phyloP scores from a whole-genome alignment of 1,140 invertebrate species.

The Drosophila bocki region DNA sequence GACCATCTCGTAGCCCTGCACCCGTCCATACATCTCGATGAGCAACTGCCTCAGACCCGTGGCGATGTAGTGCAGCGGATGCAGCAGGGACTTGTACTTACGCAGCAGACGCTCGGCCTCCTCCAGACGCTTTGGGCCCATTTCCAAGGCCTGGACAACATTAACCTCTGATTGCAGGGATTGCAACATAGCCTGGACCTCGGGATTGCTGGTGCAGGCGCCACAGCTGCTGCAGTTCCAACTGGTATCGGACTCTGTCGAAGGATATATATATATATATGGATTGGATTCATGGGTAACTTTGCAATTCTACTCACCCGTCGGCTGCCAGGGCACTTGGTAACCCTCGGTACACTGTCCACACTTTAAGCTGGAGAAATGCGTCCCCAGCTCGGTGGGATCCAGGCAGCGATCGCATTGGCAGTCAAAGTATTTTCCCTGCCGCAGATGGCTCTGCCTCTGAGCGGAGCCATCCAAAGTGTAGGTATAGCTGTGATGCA shows the following conservation, averaged over 20 bases:
- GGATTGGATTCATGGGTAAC: not conserved
- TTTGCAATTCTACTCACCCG: slow-evolving; percentile 85
- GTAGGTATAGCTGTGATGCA: slow-evolving; percentile 91
- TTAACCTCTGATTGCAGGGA: slow-evolving; percentile 89
- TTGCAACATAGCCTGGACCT: slow-evolving; percentile 86
- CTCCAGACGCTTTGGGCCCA: slow-evolving; percentile 77
- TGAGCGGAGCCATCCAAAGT: slow-evolving; percentile 91
- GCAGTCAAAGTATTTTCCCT: slow-evolving; percentile 92
- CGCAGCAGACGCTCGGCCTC: slow-evolving; percentile 86
- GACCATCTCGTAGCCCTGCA: slow-evolving; percentile 89
- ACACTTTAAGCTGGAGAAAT: slow-evolving; percentile 91
- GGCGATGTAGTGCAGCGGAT: slow-evolving; percentile 90
- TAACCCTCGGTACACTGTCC: slow-evolving; percentile 90
- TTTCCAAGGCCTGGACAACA: slow-evolving; percentile 80
- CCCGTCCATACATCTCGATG: slow-evolving; percentile 91
- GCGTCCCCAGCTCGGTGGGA: slow-evolving; percentile 90
- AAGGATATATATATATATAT: not conserved
- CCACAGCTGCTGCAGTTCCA: slow-evolving; percentile 92
- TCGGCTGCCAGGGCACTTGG: slow-evolving; percentile 88
- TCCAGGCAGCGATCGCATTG: slow-evolving; percentile 90
- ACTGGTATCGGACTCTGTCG: slow-evolving; percentile 86
- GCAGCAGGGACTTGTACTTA: slow-evolving; percentile 88
- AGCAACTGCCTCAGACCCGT: slow-evolving; percentile 88
- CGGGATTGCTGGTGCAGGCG: slow-evolving; percentile 87
- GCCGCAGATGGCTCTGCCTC: slow-evolving; percentile 89